Percentiles rank a stretch among this genome's conserved stretches.
Conservation (phyloP, 1,140 invertebrate genomes). For the Euwallacea similis region DNA sequence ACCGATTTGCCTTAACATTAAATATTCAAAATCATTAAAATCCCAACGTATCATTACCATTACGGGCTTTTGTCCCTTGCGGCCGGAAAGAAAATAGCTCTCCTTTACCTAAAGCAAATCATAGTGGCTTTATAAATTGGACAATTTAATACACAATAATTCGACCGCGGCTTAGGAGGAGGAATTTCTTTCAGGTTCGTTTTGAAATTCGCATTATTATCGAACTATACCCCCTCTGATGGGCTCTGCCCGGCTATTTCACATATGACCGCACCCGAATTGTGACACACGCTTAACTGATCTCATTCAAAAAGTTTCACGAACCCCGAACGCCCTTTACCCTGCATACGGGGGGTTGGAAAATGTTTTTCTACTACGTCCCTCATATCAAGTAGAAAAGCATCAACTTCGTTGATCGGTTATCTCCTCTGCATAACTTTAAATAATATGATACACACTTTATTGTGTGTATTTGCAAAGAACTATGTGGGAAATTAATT, state of each 20-base stretch:
- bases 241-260: conserved; percentile 43
- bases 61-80: conserved; percentile 44
- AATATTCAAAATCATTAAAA: conserved; percentile 34
- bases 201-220: conserved; percentile 47
- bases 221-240: conserved; percentile 21
- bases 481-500: too few relatives aligned
- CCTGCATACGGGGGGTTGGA: conserved; percentile 11
- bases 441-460: too few relatives aligned
- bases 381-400: too few relatives aligned
- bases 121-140: conserved; percentile 50
- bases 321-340: conserved; percentile 13
- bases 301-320: conserved; percentile 32
- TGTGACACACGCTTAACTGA: conserved; percentile 42
- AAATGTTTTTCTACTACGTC: background rate
- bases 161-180: conserved; percentile 44
- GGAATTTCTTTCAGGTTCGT: conserved; percentile 48
- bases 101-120: conserved; percentile 44
- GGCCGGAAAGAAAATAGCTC: conserved; percentile 29
- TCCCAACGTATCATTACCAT: conserved; percentile 45
- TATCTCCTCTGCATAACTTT: too few relatives aligned
- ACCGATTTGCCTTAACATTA: conserved; percentile 3
- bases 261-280: conserved; percentile 49
- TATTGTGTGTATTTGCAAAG: too few relatives aligned
- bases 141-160: conserved; percentile 49
- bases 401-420: too few relatives aligned